Base-by-base conservation (phyloP, 2,888 invertebrate species). In the Drosophila prostipennis region DNA sequence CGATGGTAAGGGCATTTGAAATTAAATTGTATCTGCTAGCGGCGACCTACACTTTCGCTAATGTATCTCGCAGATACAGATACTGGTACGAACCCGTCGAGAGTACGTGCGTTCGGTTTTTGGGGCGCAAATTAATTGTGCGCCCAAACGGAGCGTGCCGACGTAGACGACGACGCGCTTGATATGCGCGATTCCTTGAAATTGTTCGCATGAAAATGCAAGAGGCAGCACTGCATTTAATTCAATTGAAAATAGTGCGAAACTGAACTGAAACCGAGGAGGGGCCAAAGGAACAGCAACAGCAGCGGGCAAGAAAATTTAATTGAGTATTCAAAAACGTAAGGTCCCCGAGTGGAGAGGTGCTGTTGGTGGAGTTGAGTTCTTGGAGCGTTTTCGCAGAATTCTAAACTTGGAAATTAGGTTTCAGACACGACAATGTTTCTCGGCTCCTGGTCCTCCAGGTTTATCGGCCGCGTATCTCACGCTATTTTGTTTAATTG, bases 171-270 rank as follows among this genome's bases (percentile, higher is more conserved):
- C 83, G 90, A 89, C 89, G 90, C 90, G 90, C 90, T 90, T 90
- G 90, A 90, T 90, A 90, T 90, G 90, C 90, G 87, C 90, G 86
- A 90, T 90, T 90, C 90, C 90, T 89, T 90, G 90, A 90, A 90
- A 90, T 90, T 90, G 90, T 87, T 89, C 89, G 86, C 89, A 83
- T 87, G 89, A 85, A 89, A 83, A 80, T 87, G 85, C 78, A 77
- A 77, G 67, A 58, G 71, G 68, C 60, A 59, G 61, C 61, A 77
- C 72, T 70, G 78, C 77, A 76, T 83, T 87, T 85, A 86, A 86
- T 86, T 88, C 88, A 88, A 86, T 84, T 86, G 81, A 86, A 86
- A 86, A 88, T 88, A 88, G 86, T 88, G 86, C 86, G 86, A 87
- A 86, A 80, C 80, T 74, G 77, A 19, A 42, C 16, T 42, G 40